A percentile compares a stretch with the other conserved stretches of the same genome.
Conservation (phyloP, 2,888 invertebrate genomes). For the Nomada ferruginata region DNA sequence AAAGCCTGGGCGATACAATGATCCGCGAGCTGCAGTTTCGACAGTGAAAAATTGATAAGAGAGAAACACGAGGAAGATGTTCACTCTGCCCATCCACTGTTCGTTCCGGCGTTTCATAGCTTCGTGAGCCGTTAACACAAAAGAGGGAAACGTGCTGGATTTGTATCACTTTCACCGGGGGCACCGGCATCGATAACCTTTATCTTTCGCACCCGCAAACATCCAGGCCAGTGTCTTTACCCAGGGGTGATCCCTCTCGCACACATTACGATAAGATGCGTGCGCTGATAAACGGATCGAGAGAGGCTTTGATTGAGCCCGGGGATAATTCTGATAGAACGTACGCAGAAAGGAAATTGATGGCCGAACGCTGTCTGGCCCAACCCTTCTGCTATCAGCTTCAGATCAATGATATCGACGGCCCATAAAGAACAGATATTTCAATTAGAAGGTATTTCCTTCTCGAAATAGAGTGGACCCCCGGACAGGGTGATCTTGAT, state of each 20-base stretch:
- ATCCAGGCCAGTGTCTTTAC: constrained; percentile 52
- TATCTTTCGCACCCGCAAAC: constrained; percentile 57
- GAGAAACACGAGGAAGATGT: not conserved
- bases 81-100: not conserved
- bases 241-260: constrained; percentile 39
- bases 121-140: constrained; percentile 2
- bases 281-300: constrained; percentile 27
- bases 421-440: not conserved
- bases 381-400: constrained; percentile 1
- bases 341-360: constrained; percentile 7
- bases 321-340: constrained; percentile 13
- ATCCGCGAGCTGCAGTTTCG: not conserved
- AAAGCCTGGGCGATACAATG: too few relatives aligned
- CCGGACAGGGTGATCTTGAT: too few relatives aligned
- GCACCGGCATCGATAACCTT: constrained; percentile 38
- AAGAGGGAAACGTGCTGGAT: constrained; percentile 21
- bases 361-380: not conserved
- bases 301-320: constrained; percentile 17
- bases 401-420: not conserved
- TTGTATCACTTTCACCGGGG: constrained; percentile 35
- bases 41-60: constrained; percentile 3
- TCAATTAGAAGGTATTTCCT: not conserved
- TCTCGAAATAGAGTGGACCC: not conserved
- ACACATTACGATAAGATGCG: constrained; percentile 32
- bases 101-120: constrained; percentile 27